Evolutionary conservation across 1,140 invertebrate genomes (phyloP).

Genomic region (Cherax quadricarinatus): DNA sequence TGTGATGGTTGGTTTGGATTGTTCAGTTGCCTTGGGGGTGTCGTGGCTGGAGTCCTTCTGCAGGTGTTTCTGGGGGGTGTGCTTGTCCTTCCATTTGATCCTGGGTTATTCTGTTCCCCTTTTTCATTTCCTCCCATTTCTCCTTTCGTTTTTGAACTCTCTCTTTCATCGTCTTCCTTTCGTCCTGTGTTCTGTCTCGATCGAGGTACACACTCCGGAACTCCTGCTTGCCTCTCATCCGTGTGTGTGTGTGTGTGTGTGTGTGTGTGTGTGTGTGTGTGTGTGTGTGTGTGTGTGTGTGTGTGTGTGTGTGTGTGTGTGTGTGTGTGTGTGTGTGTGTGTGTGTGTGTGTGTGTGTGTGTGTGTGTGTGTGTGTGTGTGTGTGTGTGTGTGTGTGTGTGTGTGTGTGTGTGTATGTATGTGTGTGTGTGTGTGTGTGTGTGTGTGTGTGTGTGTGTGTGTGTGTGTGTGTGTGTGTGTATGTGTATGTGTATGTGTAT

Average conservation of each 20-base stretch:
- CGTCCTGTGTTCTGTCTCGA: too few species aligned
- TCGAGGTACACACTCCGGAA: too few species aligned
- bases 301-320: not conserved
- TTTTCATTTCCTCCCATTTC: too few species aligned
- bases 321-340: conserved; percentile 1
- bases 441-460: conserved; percentile 28
- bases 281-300: not conserved
- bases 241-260: not conserved
- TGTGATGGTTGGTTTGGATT: too few species aligned
- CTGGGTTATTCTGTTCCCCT: too few species aligned
- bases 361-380: conserved; percentile 22
- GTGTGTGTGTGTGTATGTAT: conserved; percentile 24
- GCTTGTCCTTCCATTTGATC: too few species aligned
- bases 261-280: not conserved
- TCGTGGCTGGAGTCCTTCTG: too few species aligned
- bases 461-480: not conserved
- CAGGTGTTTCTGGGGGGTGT: too few species aligned
- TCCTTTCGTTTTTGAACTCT: too few species aligned
- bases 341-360: conserved; percentile 10
- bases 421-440: conserved; percentile 25
- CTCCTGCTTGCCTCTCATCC: too few species aligned
- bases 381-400: not conserved
- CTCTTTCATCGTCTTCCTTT: too few species aligned
- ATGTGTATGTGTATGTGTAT: not conserved
- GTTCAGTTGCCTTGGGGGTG: too few species aligned